Conservation (phyloP, 2,888 invertebrate species). For the Ochlodes sylvanus region DNA sequence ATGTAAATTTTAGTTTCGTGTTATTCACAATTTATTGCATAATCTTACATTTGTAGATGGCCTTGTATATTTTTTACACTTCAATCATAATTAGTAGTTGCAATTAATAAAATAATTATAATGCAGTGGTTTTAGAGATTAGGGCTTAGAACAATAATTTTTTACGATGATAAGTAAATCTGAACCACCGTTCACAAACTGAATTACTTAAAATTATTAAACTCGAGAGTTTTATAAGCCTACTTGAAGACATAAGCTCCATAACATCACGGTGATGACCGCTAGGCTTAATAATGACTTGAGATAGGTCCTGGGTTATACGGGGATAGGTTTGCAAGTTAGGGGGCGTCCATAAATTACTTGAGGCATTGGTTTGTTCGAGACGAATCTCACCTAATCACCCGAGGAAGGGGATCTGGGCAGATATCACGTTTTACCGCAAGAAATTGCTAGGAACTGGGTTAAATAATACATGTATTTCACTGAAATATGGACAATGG, state of each 20-base stretch:
- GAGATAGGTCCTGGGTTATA: too few species aligned
- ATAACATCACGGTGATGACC: background rate
- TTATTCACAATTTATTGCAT: slow-evolving; percentile 18
- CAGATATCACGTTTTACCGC: too few species aligned
- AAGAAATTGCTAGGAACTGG: too few species aligned
- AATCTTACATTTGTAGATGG: slow-evolving; percentile 12
- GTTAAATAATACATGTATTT: too few species aligned
- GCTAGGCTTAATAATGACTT: too few species aligned
- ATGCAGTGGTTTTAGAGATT: slow-evolving; percentile 20
- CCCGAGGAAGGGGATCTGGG: too few species aligned
- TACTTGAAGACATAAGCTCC: background rate
- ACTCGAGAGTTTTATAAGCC: too few species aligned
- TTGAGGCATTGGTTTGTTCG: too few species aligned
- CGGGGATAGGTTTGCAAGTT: too few species aligned
- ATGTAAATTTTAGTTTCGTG: background rate
- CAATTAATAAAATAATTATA: background rate
- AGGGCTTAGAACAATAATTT: slow-evolving; percentile 22
- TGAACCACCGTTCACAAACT: slow-evolving; percentile 23
- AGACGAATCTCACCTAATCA: too few species aligned
- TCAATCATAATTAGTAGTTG: slow-evolving; percentile 5
- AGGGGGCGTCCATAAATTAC: too few species aligned
- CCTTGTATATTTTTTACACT: slow-evolving; percentile 28
- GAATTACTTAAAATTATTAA: background rate
- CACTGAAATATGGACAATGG: too few species aligned
- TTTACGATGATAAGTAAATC: slow-evolving; percentile 9